These are phyloP conservation scores for Echiichthys vipera DNA, from an alignment of 2,797 vertebrate species.

Conservation along the genomic window DNA sequence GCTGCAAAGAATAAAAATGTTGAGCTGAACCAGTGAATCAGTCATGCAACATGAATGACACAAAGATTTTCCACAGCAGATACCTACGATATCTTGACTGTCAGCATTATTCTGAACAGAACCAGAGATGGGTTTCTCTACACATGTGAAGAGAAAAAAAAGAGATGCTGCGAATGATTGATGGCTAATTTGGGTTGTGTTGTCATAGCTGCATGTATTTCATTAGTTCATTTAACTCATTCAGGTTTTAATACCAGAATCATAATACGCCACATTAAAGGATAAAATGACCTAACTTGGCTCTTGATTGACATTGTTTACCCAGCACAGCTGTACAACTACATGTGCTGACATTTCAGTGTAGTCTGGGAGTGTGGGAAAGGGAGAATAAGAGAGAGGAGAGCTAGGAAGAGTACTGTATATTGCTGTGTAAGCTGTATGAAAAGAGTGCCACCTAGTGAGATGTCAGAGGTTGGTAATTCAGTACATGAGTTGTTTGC, in stretches of 20 bases:
- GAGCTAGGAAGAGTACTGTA: no score
- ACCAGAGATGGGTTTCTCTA: no score
- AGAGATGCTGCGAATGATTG: constrained; percentile 4
- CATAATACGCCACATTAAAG: constrained; percentile 15
- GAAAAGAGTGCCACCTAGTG: constrained; percentile 60
- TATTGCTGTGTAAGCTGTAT: neutral
- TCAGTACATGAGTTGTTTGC: neutral
- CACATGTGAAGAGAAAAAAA: neutral
- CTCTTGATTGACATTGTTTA: constrained; percentile 43
- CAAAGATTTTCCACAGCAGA: constrained; percentile 25
- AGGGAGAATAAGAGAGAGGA: neutral
- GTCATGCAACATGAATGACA: neutral
- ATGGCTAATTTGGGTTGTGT: neutral
- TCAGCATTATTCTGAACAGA: constrained; percentile 43
- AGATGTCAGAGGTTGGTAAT: neutral
- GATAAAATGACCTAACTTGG: constrained; percentile 43
- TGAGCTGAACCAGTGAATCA: neutral
- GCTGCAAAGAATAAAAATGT: neutral
- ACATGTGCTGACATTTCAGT: constrained; percentile 36
- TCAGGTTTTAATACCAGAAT: constrained; percentile 26
- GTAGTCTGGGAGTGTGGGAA: constrained; percentile 47
- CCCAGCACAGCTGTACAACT: constrained; percentile 57
- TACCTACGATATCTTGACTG: neutral
- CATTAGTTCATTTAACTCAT: constrained; percentile 31
- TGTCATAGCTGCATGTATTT: constrained; percentile 11